Evolutionary conservation across 2,888 invertebrate species (phyloP), one percentile per base, ranked within the genome.

Genomic region (Microctonus aethiopoides): DNA sequence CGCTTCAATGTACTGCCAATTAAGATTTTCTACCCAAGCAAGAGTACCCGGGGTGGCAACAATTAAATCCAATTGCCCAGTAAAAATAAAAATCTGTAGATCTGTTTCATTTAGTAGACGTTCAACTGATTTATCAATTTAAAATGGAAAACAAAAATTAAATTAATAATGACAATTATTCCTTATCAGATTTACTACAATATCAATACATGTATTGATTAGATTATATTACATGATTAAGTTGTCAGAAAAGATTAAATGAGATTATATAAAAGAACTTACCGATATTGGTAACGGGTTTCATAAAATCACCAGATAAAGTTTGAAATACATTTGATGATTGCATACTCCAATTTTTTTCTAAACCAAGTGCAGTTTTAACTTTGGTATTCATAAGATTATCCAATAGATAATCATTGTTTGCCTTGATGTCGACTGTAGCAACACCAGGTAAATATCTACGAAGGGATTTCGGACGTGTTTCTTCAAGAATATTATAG

Each of bases 31-130:
- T 1, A 95, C 91, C 95, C 95, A 96, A 36, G 89, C 87, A 32
- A 92, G 89, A 68, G 93, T 93, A 20, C 93, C 93, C 75, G 93
- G 91, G 16, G 95, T 94, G 78, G 93, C 92, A 73, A 94, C 94
- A 79, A 96, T 95, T 20, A 96, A 89, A 86, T 96, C 96, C 73
- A 96, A 88, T 80, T 95, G 95, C 34, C 94, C 95, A 75, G 91
- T 93, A 81, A 93, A 92, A 20, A 95, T 92, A 36, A 89, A 89
- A 0, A 95, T 89, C 63, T 91, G 89, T 20, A 95, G 87, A 63
- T 90, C 87, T 0, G 94, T 93, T 76, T 89, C 89, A 76, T 92
- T 91, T 24, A 95, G 86, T 13, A 94, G 86, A 69, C 88, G 86
- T 80, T 93, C 92, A 79, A 95, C 94, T 84, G 59, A 10, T 32